Evolutionary conservation across 2,888 invertebrate species (phyloP).

Genomic region (Perithous albicinctus): DNA sequence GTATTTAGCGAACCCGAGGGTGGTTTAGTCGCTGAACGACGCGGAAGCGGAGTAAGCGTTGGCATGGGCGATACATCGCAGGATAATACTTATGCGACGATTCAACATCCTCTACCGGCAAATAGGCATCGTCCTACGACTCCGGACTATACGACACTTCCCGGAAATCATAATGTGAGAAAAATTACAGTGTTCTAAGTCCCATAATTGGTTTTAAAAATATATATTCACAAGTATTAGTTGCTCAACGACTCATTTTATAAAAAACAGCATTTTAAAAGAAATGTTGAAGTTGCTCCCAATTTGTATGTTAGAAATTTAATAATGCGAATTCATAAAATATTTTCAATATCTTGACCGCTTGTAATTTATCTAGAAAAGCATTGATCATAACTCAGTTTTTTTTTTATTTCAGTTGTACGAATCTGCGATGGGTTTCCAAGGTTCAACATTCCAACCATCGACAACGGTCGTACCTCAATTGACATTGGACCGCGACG

Average conservation of each 20-base stretch:
- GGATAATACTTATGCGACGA: constrained; percentile 93
- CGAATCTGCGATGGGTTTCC: constrained; percentile 88
- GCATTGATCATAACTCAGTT: too few relatives aligned
- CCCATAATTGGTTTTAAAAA: too few relatives aligned
- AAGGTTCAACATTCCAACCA: constrained; percentile 86
- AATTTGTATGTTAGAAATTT: too few relatives aligned
- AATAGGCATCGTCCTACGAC: constrained; percentile 83
- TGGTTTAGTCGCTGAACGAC: constrained; percentile 86
- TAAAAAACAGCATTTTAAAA: too few relatives aligned
- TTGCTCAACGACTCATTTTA: too few relatives aligned
- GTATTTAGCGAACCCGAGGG: constrained; percentile 93
- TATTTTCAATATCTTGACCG: not conserved
- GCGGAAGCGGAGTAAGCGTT: constrained; percentile 85
- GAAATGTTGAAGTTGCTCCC: too few relatives aligned
- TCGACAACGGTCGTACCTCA: constrained; percentile 83
- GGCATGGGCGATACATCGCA: constrained; percentile 83
- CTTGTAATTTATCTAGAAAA: not conserved
- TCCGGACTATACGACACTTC: constrained; percentile 85
- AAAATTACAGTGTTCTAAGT: not conserved
- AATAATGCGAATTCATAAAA: too few relatives aligned
- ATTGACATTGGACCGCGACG: constrained; percentile 86
- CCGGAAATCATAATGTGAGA: constrained; percentile 86
- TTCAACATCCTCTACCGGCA: constrained; percentile 88
- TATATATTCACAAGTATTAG: too few relatives aligned
- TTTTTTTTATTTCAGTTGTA: constrained; percentile 85